These are phyloP conservation scores for Australoheros scitulus DNA, from an alignment of 2,113 vertebrate genomes.

Conservation along the genomic window DNA sequence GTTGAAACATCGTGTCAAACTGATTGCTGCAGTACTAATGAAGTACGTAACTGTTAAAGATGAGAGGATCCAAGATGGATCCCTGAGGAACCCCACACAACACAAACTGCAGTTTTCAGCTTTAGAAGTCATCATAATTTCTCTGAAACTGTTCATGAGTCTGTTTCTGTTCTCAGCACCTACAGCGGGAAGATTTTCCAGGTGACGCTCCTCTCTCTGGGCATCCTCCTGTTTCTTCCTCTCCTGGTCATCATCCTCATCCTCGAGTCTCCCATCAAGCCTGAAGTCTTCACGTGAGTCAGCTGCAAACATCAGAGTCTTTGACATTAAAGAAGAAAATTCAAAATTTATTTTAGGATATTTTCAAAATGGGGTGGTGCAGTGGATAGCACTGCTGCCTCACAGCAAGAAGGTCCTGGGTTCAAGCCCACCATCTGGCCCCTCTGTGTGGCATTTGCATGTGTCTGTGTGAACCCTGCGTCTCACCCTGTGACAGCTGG, in stretches of 20 bases:
- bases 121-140: too few relatives aligned
- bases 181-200: constrained; percentile 94
- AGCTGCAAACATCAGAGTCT: background rate
- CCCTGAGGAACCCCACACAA: background rate
- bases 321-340: background rate
- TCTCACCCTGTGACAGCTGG: too few relatives aligned
- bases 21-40: too few relatives aligned
- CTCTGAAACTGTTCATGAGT: background rate
- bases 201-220: constrained; percentile 87
- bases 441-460: too few relatives aligned
- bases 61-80: background rate
- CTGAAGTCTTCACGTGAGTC: constrained; percentile 86
- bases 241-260: constrained; percentile 86
- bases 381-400: too few relatives aligned
- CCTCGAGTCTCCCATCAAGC: constrained; percentile 91
- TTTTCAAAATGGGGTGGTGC: background rate
- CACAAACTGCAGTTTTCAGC: too few relatives aligned
- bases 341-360: accelerated
- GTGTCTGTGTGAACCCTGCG: too few relatives aligned
- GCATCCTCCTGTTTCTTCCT: constrained; percentile 81
- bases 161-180: constrained; percentile 75
- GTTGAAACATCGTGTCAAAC: too few relatives aligned
- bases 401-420: too few relatives aligned
- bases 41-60: background rate
- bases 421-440: too few relatives aligned